A percentile compares a stretch with the other conserved stretches of the same genome.
These are phyloP conservation scores for Phymanthus crucifer DNA, from an alignment of 92 coral and sea anemone genomes.

Conservation along the genomic window DNA sequence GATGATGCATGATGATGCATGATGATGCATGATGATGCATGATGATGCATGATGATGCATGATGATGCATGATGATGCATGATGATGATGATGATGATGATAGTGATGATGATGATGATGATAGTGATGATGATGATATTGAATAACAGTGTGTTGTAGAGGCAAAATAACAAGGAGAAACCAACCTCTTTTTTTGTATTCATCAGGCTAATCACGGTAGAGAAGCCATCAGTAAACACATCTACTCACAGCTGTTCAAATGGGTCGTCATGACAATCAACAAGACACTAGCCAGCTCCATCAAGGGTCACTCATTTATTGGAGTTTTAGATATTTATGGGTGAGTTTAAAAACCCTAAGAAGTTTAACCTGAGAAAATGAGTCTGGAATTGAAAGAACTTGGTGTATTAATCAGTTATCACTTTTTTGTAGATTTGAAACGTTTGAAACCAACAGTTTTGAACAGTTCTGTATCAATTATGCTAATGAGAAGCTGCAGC, in stretches of 20 bases:
- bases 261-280: slow-evolving; percentile 89
- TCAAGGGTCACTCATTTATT: slow-evolving; percentile 83
- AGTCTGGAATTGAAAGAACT: no score
- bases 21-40: no score
- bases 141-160: no score
- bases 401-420: no score
- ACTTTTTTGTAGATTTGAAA: slow-evolving; percentile 91
- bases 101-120: no score
- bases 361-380: no score
- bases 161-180: no score
- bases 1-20: no score
- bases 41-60: no score
- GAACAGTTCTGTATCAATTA: slow-evolving; percentile 98
- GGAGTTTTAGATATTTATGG: slow-evolving; percentile 98
- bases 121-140: background rate
- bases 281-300: slow-evolving; percentile 70
- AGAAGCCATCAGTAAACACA: slow-evolving; percentile 90
- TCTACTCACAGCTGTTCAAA: slow-evolving; percentile 87
- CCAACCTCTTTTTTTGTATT: background rate
- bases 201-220: slow-evolving; percentile 76
- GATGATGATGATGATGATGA: no score
- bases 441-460: slow-evolving; percentile 95
- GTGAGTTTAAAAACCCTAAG: slow-evolving; percentile 50
- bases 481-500: slow-evolving; percentile 97
- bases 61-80: no score